Evolutionary conservation across 2,113 vertebrate species (phyloP).

Genomic region (Loxodonta africana): DNA sequence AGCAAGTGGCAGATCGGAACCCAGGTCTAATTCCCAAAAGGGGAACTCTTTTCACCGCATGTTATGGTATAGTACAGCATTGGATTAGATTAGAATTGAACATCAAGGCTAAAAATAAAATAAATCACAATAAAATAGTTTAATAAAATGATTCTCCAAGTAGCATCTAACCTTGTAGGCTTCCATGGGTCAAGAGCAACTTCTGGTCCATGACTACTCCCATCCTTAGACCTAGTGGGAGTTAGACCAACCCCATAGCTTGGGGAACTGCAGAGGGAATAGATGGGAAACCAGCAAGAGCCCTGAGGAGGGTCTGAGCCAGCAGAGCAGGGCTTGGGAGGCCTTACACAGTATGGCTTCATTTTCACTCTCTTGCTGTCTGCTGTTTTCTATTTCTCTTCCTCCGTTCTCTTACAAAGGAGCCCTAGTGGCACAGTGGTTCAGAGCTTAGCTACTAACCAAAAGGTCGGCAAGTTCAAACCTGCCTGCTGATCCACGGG

Average conservation of each 20-base stretch:
- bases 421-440: not conserved
- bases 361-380: not conserved
- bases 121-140: not conserved
- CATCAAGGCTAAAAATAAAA: not conserved
- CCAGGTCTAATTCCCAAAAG: not conserved
- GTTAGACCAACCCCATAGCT: not conserved
- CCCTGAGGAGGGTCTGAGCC: accelerated
- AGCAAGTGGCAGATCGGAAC: not conserved
- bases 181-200: not conserved
- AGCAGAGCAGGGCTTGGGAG: not conserved
- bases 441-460: too few relatives aligned
- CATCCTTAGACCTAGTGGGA: not conserved
- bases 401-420: not conserved
- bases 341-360: not conserved
- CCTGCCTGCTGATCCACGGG: too few relatives aligned
- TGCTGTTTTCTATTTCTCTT: not conserved
- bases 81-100: not conserved
- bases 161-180: not conserved
- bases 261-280: too few relatives aligned
- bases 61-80: too few relatives aligned
- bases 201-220: not conserved
- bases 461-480: too few relatives aligned
- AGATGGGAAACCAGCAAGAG: not conserved
- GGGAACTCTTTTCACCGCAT: not conserved
- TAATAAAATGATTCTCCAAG: not conserved